Conservation (phyloP, 2,888 invertebrate species). For the Hypomecis atomaria region DNA sequence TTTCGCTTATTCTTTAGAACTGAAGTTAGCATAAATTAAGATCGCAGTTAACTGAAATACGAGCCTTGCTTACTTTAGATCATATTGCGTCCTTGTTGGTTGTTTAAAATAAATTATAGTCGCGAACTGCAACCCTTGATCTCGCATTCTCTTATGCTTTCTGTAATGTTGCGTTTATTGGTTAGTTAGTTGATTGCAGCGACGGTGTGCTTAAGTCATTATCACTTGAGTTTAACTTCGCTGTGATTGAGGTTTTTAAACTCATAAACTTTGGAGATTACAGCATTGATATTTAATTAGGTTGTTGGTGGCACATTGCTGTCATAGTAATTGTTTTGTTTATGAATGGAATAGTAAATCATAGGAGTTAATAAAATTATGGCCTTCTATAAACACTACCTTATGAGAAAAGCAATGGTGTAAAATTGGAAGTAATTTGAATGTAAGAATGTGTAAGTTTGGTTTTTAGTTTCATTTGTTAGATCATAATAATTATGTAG, state of each 20-base stretch:
- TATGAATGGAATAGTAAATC: not conserved
- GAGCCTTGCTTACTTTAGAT: not conserved
- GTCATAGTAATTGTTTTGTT: no score
- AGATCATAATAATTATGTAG: no score
- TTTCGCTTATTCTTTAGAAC: no score
- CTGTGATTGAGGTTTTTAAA: not conserved
- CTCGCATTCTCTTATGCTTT: no score
- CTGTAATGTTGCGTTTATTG: no score
- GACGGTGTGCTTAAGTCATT: not conserved
- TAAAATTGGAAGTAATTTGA: not conserved
- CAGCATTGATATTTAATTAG: not conserved
- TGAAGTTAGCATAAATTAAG: not conserved
- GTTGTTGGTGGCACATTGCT: no score
- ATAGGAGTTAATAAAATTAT: not conserved
- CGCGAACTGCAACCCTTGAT: no score
- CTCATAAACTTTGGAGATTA: not conserved
- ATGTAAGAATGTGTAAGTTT: not conserved
- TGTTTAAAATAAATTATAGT: not conserved
- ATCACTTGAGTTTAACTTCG: not conserved
- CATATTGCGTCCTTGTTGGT: not conserved
- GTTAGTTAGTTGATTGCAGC: not conserved
- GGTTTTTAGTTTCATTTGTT: no score
- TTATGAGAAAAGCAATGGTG: not conserved
- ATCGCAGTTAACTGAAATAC: not conserved
- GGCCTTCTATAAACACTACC: conserved; percentile 1